phyloP scores from a whole-genome alignment of 2,113 vertebrate genomes.

The Gymnobelideus leadbeateri region DNA sequence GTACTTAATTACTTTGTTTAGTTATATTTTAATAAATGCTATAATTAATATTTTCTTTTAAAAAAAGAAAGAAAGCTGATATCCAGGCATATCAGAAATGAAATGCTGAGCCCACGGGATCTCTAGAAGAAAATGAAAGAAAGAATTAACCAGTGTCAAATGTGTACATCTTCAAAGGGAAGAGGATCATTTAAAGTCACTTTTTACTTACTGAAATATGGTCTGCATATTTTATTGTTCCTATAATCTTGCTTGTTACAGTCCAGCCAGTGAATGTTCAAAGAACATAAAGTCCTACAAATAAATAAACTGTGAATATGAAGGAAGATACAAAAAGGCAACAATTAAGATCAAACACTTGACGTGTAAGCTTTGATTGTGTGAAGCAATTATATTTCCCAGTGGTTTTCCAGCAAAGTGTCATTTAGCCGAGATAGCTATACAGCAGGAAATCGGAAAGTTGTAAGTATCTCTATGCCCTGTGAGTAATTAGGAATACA shows the following conservation, averaged over 20 bases:
- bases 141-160: constrained; percentile 84
- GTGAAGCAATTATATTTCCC: constrained; percentile 65
- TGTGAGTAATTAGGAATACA: constrained; percentile 37
- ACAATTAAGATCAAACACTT: constrained; percentile 75
- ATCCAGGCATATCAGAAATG: constrained; percentile 78
- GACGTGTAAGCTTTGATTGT: constrained; percentile 68
- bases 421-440: constrained; percentile 42
- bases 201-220: constrained; percentile 85
- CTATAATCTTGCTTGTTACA: constrained; percentile 82
- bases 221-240: constrained; percentile 84
- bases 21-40: constrained; percentile 83
- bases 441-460: constrained; percentile 35
- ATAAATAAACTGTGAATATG: constrained; percentile 80
- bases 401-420: constrained; percentile 40
- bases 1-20: constrained; percentile 78
- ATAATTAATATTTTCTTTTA: constrained; percentile 77
- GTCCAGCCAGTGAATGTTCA: constrained; percentile 87
- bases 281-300: constrained; percentile 90
- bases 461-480: background rate
- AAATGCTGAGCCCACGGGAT: constrained; percentile 81
- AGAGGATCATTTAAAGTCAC: constrained; percentile 81
- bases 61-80: constrained; percentile 74
- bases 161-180: constrained; percentile 83
- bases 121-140: constrained; percentile 86
- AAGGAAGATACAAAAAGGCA: constrained; percentile 76